These are phyloP conservation scores for Danionella dracula DNA, from an alignment of 2,797 vertebrate genomes.

Conservation along the genomic window DNA sequence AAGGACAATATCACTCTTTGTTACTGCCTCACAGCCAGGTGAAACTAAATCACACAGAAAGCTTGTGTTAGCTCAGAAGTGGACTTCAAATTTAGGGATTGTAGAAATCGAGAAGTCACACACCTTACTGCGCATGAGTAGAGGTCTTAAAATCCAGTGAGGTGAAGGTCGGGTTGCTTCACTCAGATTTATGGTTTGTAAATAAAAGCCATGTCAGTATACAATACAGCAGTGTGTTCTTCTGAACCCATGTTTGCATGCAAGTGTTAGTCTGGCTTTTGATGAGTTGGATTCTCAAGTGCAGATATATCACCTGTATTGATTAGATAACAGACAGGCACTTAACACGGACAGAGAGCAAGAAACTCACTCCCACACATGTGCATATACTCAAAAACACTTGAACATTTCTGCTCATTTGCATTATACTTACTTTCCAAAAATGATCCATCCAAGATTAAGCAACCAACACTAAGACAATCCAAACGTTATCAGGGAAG, in stretches of 20 bases:
- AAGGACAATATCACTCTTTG: too few species aligned
- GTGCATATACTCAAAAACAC: constrained; percentile 39
- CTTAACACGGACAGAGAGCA: constrained; percentile 45
- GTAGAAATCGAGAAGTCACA: too few species aligned
- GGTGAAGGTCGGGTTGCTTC: constrained; percentile 37
- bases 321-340: constrained; percentile 58
- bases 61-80: too few species aligned
- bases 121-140: too few species aligned
- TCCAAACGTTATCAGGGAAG: neutral
- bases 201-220: too few species aligned
- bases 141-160: too few species aligned
- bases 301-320: constrained; percentile 72
- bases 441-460: constrained; percentile 50
- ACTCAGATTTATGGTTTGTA: neutral
- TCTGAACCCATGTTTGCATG: constrained; percentile 35
- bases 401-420: constrained; percentile 68
- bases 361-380: constrained; percentile 30
- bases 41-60: too few species aligned
- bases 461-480: too few species aligned
- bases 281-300: constrained; percentile 59
- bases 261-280: constrained; percentile 21
- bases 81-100: too few species aligned
- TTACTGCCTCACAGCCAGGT: too few species aligned
- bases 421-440: constrained; percentile 58
- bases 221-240: constrained; percentile 26